Base-by-base conservation (phyloP, 2,888 invertebrate genomes). In the Hanleya hanleyi region DNA sequence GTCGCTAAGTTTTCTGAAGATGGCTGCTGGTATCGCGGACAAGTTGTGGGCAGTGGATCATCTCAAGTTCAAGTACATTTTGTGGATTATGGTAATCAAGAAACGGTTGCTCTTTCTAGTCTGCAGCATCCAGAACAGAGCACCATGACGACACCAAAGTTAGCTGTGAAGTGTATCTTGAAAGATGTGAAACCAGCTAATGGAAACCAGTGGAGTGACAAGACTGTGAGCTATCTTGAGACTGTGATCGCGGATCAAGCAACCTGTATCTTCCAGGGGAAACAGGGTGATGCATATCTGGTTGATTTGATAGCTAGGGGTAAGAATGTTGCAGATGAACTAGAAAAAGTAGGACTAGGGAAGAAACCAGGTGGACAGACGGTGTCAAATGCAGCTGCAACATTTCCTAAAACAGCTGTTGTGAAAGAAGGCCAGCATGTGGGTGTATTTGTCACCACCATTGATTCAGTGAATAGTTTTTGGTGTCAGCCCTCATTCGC, bases 401-500 rank as follows among this genome's bases (percentile, higher is more conserved):
- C 15, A 22, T 57, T 29, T 32, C 57, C 57, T 32, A 57, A 57
- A 57, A 57, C 26, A 15, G 26, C 18, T 57, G 3, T 64, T 15
- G 35, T 64, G 15, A 15, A 64, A 15, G n/a, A 15, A 18, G 35
- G 35, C 26, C 26, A 15, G 26, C 22, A 35, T 22, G 64, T 64
- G 15, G 29, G 2, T 78, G 7, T 81, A 73, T 67, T 70, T 85
- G 9, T 77, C 82, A 15, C 81, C 83, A 70, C 76, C 26, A 64
- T 81, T 47, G 81, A 83, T 33, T 81, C 79, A 37, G 77, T 82
- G 0, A 76, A 80, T n/a, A 81, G 81, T 67, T 86, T 86, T 74
- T 37, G 64, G 35, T 64, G 64, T 26, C 86, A 87, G 67, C 76
- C 76, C 4, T 64, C 37, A 26, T 37, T 36, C n/a, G 35, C 64